Percentiles rank a stretch among this genome's conserved stretches.
Conservation (phyloP, 2,113 vertebrate species). For the Vimba vimba region DNA sequence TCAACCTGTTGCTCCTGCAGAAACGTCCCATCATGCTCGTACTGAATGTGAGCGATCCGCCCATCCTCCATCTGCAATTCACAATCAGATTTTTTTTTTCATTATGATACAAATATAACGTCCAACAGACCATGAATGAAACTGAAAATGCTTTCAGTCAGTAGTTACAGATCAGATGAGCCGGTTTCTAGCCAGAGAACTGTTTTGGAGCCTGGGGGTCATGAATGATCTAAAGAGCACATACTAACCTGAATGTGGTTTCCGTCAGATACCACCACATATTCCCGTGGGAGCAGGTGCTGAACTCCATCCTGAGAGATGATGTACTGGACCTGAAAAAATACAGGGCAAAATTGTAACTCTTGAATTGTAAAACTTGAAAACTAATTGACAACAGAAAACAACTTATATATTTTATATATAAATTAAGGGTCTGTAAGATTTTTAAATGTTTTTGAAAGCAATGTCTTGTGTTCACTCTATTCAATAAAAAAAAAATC, state of each 20-base stretch:
- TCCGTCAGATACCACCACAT: slow-evolving; percentile 91
- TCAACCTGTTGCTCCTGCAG: slow-evolving; percentile 89
- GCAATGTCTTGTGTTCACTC: no score
- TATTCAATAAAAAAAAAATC: no score
- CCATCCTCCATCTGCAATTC: slow-evolving; percentile 87
- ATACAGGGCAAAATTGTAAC: not conserved
- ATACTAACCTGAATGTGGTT: slow-evolving; percentile 92
- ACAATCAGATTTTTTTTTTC: not conserved
- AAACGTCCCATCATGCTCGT: slow-evolving; percentile 87
- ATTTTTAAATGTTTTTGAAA: no score
- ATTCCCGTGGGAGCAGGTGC: slow-evolving; percentile 94
- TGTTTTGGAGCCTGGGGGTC: not conserved
- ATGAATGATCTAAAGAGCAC: not conserved
- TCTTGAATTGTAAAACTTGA: no score
- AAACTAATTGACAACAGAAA: no score
- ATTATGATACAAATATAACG: not conserved
- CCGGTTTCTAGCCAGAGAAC: not conserved
- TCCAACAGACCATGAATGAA: not conserved
- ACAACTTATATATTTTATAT: no score
- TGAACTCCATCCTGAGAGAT: slow-evolving; percentile 92
- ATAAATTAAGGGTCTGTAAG: no score
- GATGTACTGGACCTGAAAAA: slow-evolving; percentile 91
- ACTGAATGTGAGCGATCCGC: slow-evolving; percentile 94
- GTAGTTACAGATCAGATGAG: not conserved
- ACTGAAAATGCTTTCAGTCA: not conserved